Conservation (phyloP, 1,140 invertebrate genomes). For the Elymnias hypermnestra region DNA sequence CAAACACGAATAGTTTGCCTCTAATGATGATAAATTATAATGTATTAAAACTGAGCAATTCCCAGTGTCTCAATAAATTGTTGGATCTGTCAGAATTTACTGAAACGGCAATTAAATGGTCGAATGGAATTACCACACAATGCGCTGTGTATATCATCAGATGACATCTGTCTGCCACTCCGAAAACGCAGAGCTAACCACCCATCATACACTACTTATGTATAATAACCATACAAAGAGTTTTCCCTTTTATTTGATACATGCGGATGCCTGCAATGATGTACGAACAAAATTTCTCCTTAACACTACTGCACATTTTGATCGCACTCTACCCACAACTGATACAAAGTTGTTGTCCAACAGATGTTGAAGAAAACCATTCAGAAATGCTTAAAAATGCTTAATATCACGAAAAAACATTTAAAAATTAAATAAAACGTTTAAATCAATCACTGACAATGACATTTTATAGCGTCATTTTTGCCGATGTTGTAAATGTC, state of each 20-base stretch:
- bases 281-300: too few relatives aligned
- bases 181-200: constrained; percentile 32
- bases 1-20: constrained; percentile 26
- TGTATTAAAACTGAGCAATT: constrained; percentile 53
- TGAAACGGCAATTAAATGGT: constrained; percentile 67
- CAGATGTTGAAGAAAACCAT: too few relatives aligned
- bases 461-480: too few relatives aligned
- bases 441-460: too few relatives aligned
- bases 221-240: constrained; percentile 20
- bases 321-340: too few relatives aligned
- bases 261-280: constrained; percentile 35
- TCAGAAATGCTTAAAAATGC: too few relatives aligned
- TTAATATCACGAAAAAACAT: too few relatives aligned
- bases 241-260: constrained; percentile 2
- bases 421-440: too few relatives aligned
- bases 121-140: constrained; percentile 69
- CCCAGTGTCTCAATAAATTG: constrained; percentile 70
- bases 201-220: constrained; percentile 44
- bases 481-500: too few relatives aligned
- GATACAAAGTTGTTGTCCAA: too few relatives aligned
- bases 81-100: constrained; percentile 57
- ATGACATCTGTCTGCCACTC: constrained; percentile 57
- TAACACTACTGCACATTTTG: neutral
- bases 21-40: constrained; percentile 64
- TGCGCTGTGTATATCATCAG: constrained; percentile 65